phyloP scores from a whole-genome alignment of 2,888 invertebrate genomes.

The Troides helena region DNA sequence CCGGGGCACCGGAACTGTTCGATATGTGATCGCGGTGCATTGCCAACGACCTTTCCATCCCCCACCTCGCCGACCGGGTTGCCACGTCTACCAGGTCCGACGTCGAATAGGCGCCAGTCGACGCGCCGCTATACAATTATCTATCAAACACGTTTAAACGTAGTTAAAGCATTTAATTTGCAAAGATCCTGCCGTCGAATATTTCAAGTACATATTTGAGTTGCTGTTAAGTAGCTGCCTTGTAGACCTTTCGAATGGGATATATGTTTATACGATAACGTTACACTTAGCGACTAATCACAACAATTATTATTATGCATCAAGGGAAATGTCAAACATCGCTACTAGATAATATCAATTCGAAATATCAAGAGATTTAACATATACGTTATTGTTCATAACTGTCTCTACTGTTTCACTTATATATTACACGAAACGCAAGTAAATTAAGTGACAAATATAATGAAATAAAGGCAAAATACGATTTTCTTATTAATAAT shows the following conservation, averaged over 20 bases:
- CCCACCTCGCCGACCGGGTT: conserved; percentile 5
- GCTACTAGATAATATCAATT: conserved; percentile 30
- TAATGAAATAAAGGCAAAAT: too few relatives aligned
- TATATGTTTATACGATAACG: conserved; percentile 48
- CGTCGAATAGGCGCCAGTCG: conserved; percentile 13
- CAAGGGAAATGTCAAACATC: conserved; percentile 36
- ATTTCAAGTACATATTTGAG: neutral
- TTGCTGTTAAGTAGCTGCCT: conserved; percentile 56
- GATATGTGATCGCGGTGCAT: neutral
- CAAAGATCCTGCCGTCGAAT: conserved; percentile 41
- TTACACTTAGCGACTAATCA: conserved; percentile 73
- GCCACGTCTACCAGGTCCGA: conserved; percentile 22
- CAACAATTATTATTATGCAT: conserved; percentile 59
- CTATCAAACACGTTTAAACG: conserved; percentile 71
- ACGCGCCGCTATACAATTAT: conserved; percentile 57
- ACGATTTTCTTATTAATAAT: neutral
- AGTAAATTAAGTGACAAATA: neutral
- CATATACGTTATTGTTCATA: neutral
- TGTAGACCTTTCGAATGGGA: conserved; percentile 65
- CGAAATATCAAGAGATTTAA: neutral
- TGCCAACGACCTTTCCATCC: neutral
- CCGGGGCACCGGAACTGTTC: neutral
- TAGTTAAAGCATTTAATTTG: conserved; percentile 77
- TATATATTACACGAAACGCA: neutral
- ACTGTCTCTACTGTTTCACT: neutral